Evolutionary conservation across 2,888 invertebrate genomes (phyloP).

Genomic region (Heliconius ismenius): DNA sequence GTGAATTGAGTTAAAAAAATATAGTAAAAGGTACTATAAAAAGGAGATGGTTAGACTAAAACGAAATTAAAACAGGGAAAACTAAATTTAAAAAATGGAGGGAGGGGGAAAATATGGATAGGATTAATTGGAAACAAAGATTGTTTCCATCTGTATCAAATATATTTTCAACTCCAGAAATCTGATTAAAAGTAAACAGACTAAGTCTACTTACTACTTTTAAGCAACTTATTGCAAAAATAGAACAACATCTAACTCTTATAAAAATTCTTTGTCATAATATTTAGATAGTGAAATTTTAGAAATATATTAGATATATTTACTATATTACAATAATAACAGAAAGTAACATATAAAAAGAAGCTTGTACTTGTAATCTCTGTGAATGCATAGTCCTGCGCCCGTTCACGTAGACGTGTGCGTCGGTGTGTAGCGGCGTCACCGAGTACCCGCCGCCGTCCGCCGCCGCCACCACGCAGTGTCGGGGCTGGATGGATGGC

Average conservation of each 20-base stretch:
- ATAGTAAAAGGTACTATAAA: too few species aligned
- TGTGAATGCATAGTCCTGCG: slow-evolving; percentile 96
- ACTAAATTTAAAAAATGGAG: not conserved
- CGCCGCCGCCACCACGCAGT: slow-evolving; percentile 96
- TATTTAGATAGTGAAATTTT: too few species aligned
- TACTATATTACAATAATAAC: not conserved
- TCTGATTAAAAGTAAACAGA: too few species aligned
- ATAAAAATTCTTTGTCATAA: too few species aligned
- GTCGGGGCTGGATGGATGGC: slow-evolving; percentile 95
- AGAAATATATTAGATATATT: too few species aligned
- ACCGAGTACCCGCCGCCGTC: slow-evolving; percentile 96
- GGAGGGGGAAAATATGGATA: too few species aligned
- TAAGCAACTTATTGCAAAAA: too few species aligned
- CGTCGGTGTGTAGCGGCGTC: slow-evolving; percentile 95
- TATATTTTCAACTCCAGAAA: too few species aligned
- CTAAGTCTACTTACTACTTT: too few species aligned
- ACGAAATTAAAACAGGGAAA: not conserved
- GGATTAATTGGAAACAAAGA: too few species aligned
- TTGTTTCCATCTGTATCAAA: too few species aligned
- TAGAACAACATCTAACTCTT: too few species aligned
- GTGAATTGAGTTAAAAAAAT: not conserved
- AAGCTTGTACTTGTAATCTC: slow-evolving; percentile 85
- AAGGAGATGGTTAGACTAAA: not conserved
- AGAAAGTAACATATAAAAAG: not conserved
- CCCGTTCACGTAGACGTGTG: slow-evolving; percentile 96